Evolutionary conservation across 2,113 vertebrate genomes (phyloP), one percentile per base, ranked within the genome.

Genomic region (Corythoichthys haematopterus): DNA sequence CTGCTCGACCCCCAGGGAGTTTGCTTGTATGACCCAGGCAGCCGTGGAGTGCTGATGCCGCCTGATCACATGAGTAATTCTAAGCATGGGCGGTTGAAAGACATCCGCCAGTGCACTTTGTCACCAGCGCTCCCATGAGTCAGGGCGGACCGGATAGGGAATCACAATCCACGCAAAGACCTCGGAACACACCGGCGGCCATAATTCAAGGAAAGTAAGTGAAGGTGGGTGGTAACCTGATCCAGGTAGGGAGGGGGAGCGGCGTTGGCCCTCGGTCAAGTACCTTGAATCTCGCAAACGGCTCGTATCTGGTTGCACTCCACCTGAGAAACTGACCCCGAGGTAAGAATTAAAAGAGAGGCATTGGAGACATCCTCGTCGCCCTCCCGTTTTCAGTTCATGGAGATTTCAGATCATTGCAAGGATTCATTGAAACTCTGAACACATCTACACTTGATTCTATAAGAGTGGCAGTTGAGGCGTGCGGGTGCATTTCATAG

Each of bases 201-300:
- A 71, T 69, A 57, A 68, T 70, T 77, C 56, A 68, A 62, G 78
- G 71, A 69, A 59, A 75, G 33, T 52, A 48, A 53, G 66, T 62
- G 67, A 59, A 20, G 47, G 50, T 9, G 58, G 75, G 75, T 75
- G 71, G 88, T 80, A 90, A 90, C 77, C 65, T 64, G 84, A 89
- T 50, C 73, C 79, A 72, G 79, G 86, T 65, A 76, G 72, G 81
- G 83, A 82, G 88, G 92, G 91, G 85, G 87, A 92, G 92, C 90
- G 88, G 93, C 88, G 93, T 90, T 95, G 94, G 94, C 94, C 90
- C 87, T 87, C 92, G 93, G 94, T 94, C 95, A 95, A 94, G 93
- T 93, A 92, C 93, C 92, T 93, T 93, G 93, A 94, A 92, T 90
- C 93, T 92, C 90, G 92, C 91, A 93, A 86, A 91, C 90, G 91